phyloP scores from a whole-genome alignment of 2,113 vertebrate species.

The Oncorhynchus masou region DNA sequence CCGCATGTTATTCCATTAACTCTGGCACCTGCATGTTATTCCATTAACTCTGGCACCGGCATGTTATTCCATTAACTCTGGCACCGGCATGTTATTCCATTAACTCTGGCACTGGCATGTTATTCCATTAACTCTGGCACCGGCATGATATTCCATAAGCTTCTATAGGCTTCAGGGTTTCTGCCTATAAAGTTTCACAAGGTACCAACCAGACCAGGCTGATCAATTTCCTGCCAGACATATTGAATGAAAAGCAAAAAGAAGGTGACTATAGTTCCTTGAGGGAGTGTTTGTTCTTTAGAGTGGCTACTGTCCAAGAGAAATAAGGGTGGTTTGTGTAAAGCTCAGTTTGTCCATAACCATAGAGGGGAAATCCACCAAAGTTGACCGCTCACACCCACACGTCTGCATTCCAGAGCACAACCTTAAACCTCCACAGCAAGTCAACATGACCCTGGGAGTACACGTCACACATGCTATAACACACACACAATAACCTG shows the following conservation, averaged over 20 bases:
- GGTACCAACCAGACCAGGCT: conserved; percentile 23
- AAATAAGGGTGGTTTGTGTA: conserved; percentile 41
- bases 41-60: no score
- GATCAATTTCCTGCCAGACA: neutral
- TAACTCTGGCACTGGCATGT: no score
- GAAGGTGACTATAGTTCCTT: neutral
- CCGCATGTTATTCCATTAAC: no score
- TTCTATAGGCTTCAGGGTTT: no score
- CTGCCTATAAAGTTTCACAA: conserved; percentile 15
- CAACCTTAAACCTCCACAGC: conserved; percentile 53
- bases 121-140: no score
- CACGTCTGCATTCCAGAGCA: conserved; percentile 73
- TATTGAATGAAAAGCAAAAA: neutral
- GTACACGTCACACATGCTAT: conserved; percentile 36
- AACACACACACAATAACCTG: neutral
- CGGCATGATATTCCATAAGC: no score
- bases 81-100: no score
- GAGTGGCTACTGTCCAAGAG: conserved; percentile 42
- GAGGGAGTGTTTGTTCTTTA: conserved; percentile 32
- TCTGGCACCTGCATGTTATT: no score
- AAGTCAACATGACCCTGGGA: conserved; percentile 47
- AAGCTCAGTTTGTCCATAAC: conserved; percentile 50
- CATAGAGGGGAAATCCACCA: conserved; percentile 62
- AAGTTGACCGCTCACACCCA: conserved; percentile 69
- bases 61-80: no score